Base-by-base conservation (phyloP, 1,140 invertebrate species). In the Drosophila pandora region DNA sequence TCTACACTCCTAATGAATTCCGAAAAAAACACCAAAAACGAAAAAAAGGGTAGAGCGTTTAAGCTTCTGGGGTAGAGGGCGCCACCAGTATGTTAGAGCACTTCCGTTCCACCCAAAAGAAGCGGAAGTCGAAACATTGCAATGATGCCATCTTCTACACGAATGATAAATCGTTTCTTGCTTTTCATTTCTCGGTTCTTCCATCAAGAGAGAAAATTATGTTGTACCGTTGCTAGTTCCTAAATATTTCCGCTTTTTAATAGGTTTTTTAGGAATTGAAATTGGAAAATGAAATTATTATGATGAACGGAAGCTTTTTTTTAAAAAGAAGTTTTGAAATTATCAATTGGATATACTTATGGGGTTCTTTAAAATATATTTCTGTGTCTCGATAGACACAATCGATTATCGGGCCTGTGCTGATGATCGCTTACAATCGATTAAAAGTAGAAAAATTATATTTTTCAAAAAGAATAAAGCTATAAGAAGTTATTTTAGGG, bases 221-320 rank as follows among this genome's bases (percentile, higher is more conserved):
- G 12, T 7, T 23, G 21, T 47, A 67, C 48, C 63, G 22, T 34
- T 47, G 13, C 9, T 32, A 37, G 17, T 45, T 77, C 56, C 69
- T 52, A 76, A 88, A 61, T 69, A 65, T 82, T 87, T 87, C 82
- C 82, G 82, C 50, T 34, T 57, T 48, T 7, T 87, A 87, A 87
- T 79, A 69, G 73, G 56, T n/a, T 64, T 64, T 52, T 2, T n/a
- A 23, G 3, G 0, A n/a, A 37, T 12, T 17, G 28, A 58, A 64
- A 48, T 65, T 25, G 21, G 25, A 34, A 59, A 37, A 37, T 12
- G 3, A 37, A 37, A 10, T 37, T 6, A 0, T 32, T 37, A 4
- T 37, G 34, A 37, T n/a, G 32, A 32, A 9, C 9, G 12, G 10
- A 10, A 4, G 12, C 12, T 10, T 3, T 10, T 2, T 37, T 37